Conservation (phyloP, 2,797 vertebrate genomes). For the Trachops cirrhosus region DNA sequence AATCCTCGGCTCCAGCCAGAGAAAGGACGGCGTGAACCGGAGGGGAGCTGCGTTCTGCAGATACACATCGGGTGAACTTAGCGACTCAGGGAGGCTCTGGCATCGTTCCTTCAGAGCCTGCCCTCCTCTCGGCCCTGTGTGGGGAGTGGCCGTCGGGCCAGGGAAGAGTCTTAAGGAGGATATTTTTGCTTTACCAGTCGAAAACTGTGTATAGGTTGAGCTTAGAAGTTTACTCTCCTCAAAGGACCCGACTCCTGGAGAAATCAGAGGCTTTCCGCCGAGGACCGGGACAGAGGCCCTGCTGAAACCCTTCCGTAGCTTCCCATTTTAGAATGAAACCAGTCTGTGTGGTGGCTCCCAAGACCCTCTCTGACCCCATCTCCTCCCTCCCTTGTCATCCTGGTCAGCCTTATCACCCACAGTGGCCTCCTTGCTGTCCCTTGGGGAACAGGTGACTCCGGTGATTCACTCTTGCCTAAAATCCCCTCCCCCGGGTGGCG, state of each 20-base stretch:
- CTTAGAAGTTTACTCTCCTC: background rate
- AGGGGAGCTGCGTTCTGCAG: slow-evolving; percentile 72
- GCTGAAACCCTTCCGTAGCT: background rate
- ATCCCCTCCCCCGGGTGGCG: background rate
- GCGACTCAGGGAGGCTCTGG: slow-evolving; percentile 61
- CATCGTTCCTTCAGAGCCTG: slow-evolving; percentile 57
- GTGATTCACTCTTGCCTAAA: background rate
- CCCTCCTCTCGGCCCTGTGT: background rate
- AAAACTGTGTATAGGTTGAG: background rate
- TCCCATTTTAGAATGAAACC: background rate
- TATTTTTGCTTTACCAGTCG: background rate
- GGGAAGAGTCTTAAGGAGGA: slow-evolving; percentile 54
- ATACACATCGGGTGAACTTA: slow-evolving; percentile 69
- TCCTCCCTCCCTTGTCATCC: background rate
- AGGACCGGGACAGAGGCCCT: background rate
- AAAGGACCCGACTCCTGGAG: background rate
- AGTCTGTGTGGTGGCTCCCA: background rate
- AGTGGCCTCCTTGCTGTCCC: background rate
- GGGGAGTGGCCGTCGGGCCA: slow-evolving; percentile 46
- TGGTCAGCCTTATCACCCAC: background rate
- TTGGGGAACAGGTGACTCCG: background rate
- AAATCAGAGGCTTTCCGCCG: background rate
- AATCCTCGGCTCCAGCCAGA: slow-evolving; percentile 61
- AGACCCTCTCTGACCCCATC: background rate
- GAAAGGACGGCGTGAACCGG: slow-evolving; percentile 69